Evolutionary conservation across 2,888 invertebrate species (phyloP).

Genomic region (Lampropteryx suffumata): DNA sequence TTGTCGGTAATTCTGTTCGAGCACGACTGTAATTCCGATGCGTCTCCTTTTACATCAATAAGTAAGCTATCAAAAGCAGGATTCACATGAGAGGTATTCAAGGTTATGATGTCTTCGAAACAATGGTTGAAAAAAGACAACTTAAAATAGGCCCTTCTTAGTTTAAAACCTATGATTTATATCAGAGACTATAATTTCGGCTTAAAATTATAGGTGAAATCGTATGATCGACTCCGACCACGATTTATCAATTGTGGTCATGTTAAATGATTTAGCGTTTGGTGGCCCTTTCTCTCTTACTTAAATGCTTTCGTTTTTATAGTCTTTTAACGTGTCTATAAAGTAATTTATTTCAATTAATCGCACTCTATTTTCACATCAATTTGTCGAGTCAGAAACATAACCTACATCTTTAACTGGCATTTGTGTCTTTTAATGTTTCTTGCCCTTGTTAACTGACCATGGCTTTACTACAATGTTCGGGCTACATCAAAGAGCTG

Average conservation of each 20-base stretch:
- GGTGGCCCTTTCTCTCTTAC: slow-evolving; percentile 33
- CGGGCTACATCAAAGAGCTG: too few species aligned
- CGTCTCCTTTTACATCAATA: too few species aligned
- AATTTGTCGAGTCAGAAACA: not conserved
- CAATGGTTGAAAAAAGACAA: slow-evolving; percentile 11
- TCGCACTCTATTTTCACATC: not conserved
- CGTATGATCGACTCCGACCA: slow-evolving; percentile 51
- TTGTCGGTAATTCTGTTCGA: too few species aligned
- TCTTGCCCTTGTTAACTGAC: not conserved
- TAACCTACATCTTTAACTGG: not conserved
- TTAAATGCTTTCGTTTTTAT: slow-evolving; percentile 22
- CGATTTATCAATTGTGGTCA: slow-evolving; percentile 60
- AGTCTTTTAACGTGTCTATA: slow-evolving; percentile 12
- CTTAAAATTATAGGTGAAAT: slow-evolving; percentile 64
- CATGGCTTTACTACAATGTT: too few species aligned
- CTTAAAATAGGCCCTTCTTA: not conserved
- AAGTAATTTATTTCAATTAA: slow-evolving; percentile 16
- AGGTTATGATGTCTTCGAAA: not conserved
- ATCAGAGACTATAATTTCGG: slow-evolving; percentile 51
- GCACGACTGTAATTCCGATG: too few species aligned
- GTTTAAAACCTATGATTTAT: slow-evolving; percentile 34
- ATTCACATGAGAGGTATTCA: not conserved
- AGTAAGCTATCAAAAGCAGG: too few species aligned
- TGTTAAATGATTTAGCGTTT: slow-evolving; percentile 46
- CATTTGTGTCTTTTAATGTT: not conserved